Percentiles rank a stretch among this genome's conserved stretches.
These are phyloP conservation scores for Delphinus delphis DNA, from an alignment of 2,113 vertebrate genomes.

Conservation along the genomic window DNA sequence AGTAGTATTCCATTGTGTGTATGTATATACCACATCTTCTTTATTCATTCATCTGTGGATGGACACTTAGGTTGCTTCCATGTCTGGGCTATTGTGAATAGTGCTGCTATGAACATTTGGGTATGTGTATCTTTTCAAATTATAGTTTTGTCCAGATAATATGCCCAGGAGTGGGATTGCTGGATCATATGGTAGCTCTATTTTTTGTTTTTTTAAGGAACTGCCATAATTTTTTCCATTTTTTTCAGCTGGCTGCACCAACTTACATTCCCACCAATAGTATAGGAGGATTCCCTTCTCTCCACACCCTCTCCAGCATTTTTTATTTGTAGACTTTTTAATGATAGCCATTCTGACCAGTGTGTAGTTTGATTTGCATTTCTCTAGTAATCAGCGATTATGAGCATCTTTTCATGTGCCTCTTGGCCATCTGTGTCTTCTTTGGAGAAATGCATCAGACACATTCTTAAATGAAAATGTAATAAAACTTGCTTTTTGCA, in stretches of 20 bases:
- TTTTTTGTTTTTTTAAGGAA: neutral
- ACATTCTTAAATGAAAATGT: neutral
- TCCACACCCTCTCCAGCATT: neutral
- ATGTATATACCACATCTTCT: neutral
- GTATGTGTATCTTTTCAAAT: neutral
- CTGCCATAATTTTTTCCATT: neutral
- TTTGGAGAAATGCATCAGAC: neutral
- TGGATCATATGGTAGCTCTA: neutral
- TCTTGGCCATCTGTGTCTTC: neutral
- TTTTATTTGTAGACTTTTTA: too few species aligned
- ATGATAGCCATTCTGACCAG: too few species aligned
- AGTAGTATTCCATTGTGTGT: neutral
- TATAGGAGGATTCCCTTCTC: neutral
- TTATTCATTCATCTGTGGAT: neutral
- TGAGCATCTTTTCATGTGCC: neutral
- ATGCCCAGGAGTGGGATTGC: neutral
- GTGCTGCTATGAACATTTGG: neutral
- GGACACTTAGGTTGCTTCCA: neutral
- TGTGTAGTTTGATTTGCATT: too few species aligned
- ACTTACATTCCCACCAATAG: neutral
- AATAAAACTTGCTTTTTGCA: neutral
- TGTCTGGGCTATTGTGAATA: neutral
- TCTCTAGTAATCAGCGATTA: neutral
- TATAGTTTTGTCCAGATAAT: neutral
- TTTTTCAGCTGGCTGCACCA: neutral